Conservation (phyloP, 2,888 invertebrate genomes). For the Epistrophella euchroma region DNA sequence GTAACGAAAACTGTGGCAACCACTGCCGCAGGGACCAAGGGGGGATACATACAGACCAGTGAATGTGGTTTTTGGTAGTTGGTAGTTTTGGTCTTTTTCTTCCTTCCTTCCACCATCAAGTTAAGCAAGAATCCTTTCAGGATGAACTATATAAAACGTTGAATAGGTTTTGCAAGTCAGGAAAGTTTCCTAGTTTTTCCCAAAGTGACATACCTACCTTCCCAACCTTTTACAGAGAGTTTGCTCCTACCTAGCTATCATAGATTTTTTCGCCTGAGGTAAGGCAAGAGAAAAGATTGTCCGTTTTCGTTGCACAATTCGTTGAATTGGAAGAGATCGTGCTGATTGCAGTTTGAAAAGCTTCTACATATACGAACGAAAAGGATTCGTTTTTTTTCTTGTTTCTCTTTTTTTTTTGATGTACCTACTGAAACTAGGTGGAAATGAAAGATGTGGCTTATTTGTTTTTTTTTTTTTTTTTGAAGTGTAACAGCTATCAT, state of each 20-base stretch:
- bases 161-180: slow-evolving; percentile 46
- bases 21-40: not conserved
- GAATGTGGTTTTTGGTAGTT: slow-evolving; percentile 37
- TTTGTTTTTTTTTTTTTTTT: slow-evolving; percentile 12
- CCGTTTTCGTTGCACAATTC: slow-evolving; percentile 37
- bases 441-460: slow-evolving; percentile 20
- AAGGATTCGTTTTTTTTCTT: not conserved
- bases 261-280: not conserved
- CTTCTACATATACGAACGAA: not conserved
- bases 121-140: slow-evolving; percentile 39
- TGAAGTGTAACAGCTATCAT: not conserved
- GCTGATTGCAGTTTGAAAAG: slow-evolving; percentile 61
- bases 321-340: slow-evolving; percentile 58
- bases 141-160: slow-evolving; percentile 37
- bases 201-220: not conserved
- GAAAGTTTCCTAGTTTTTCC: slow-evolving; percentile 27
- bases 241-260: not conserved
- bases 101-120: not conserved
- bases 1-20: slow-evolving; percentile 45
- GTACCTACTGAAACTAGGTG: not conserved
- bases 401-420: slow-evolving; percentile 23
- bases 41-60: not conserved
- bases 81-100: not conserved
- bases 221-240: not conserved
- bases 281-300: slow-evolving; percentile 25